These are phyloP conservation scores for Philonicus albiceps DNA, from an alignment of 2,888 invertebrate species.

Conservation along the genomic window DNA sequence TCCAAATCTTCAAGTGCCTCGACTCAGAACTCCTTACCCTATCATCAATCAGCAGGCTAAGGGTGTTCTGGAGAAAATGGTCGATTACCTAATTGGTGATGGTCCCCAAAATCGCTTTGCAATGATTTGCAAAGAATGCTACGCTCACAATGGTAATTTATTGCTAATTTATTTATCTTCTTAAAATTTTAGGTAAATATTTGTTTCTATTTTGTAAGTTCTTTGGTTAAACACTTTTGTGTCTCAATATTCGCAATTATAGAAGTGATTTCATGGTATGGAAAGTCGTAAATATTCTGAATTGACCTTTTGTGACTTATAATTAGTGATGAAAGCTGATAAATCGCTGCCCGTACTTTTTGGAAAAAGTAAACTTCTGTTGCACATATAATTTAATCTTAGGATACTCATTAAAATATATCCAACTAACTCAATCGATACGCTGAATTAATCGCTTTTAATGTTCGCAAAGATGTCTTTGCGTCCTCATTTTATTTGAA, in stretches of 20 bases:
- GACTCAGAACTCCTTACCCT: conserved; percentile 61
- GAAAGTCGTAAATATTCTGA: background rate
- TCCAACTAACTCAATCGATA: too few relatives aligned
- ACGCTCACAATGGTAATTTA: conserved; percentile 86
- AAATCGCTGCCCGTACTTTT: too few relatives aligned
- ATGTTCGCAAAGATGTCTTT: too few relatives aligned
- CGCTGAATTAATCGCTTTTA: too few relatives aligned
- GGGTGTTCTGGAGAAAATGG: conserved; percentile 83
- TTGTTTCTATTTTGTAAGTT: background rate
- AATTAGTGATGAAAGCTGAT: background rate
- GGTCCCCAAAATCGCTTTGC: conserved; percentile 95
- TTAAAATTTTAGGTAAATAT: background rate
- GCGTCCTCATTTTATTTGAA: too few relatives aligned
- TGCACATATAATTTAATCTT: too few relatives aligned
- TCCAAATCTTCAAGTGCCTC: conserved; percentile 52
- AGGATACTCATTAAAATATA: too few relatives aligned
- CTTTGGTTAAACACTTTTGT: background rate
- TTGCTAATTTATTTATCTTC: background rate
- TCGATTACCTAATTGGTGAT: conserved; percentile 95
- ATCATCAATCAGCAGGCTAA: conserved; percentile 69
- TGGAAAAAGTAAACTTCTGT: too few relatives aligned
- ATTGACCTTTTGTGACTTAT: background rate
- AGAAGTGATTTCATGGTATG: background rate
- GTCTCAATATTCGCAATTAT: background rate
- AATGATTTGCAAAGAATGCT: conserved; percentile 89